phyloP scores from a whole-genome alignment of 2,113 vertebrate genomes.

The Misgurnus mizolepis region DNA sequence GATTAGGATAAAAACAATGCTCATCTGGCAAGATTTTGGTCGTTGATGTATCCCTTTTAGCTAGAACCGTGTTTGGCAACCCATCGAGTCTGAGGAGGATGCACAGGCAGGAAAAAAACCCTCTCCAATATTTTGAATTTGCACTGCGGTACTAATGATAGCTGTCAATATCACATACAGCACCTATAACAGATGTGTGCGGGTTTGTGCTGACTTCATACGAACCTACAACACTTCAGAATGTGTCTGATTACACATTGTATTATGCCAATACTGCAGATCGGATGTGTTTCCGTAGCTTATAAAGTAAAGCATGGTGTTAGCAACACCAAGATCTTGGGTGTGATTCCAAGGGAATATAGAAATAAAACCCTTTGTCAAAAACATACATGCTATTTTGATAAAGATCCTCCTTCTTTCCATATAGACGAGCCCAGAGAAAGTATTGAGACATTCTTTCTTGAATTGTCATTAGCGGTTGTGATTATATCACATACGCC shows the following conservation, averaged over 20 bases:
- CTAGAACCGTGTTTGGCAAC: too few relatives aligned
- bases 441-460: slow-evolving; percentile 50
- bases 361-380: too few relatives aligned
- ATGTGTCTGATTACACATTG: background rate
- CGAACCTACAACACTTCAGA: background rate
- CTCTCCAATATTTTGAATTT: too few relatives aligned
- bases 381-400: background rate
- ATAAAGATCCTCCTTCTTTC: background rate
- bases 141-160: too few relatives aligned
- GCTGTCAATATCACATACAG: too few relatives aligned
- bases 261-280: background rate
- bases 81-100: too few relatives aligned
- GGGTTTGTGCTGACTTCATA: background rate
- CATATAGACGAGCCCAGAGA: slow-evolving; percentile 28
- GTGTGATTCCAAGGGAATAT: background rate
- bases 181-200: background rate
- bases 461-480: slow-evolving; percentile 63
- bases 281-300: background rate
- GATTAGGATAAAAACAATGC: too few relatives aligned
- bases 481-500: slow-evolving; percentile 46
- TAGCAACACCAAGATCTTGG: background rate
- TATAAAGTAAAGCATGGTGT: background rate
- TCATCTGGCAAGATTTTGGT: too few relatives aligned
- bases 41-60: too few relatives aligned
- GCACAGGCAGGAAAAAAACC: too few relatives aligned